A percentile compares a stretch with the other conserved stretches of the same genome.
phyloP scores from a whole-genome alignment of 2,888 invertebrate species.

The Cancer borealis region DNA sequence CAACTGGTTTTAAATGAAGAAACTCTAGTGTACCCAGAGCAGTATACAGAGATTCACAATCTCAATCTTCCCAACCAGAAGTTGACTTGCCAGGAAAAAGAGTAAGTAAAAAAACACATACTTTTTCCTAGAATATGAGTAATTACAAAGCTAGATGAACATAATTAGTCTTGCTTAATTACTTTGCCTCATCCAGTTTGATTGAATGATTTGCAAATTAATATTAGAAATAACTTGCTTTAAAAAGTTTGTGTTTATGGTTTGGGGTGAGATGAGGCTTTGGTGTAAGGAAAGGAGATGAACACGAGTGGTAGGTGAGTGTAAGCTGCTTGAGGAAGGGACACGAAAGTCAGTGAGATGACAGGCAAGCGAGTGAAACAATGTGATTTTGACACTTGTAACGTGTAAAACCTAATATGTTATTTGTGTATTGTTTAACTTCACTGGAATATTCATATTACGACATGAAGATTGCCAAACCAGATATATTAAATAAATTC shows the following conservation, averaged over 20 bases:
- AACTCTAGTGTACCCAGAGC: no score
- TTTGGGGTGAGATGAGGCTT: neutral
- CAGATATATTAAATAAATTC: neutral
- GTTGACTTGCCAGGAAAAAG: neutral
- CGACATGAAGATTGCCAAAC: neutral
- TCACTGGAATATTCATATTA: neutral
- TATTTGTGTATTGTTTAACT: neutral
- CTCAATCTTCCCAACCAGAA: neutral
- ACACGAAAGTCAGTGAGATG: neutral
- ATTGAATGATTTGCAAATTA: neutral
- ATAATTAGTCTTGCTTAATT: neutral
- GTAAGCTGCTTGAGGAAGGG: neutral
- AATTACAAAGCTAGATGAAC: neutral
- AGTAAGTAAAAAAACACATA: neutral
- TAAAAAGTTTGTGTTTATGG: neutral
- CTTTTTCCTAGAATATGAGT: neutral
- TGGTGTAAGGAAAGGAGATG: neutral
- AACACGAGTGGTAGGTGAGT: neutral
- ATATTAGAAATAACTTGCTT: neutral
- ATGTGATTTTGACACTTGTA: neutral
- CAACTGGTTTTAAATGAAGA: no score
- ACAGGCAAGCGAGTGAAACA: neutral
- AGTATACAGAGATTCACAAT: no score
- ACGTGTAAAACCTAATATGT: neutral
- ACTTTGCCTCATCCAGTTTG: neutral